Percentiles rank a stretch among this genome's conserved stretches.
Conservation (phyloP, 2,113 vertebrate genomes). For the Osmerus eperlanus region DNA sequence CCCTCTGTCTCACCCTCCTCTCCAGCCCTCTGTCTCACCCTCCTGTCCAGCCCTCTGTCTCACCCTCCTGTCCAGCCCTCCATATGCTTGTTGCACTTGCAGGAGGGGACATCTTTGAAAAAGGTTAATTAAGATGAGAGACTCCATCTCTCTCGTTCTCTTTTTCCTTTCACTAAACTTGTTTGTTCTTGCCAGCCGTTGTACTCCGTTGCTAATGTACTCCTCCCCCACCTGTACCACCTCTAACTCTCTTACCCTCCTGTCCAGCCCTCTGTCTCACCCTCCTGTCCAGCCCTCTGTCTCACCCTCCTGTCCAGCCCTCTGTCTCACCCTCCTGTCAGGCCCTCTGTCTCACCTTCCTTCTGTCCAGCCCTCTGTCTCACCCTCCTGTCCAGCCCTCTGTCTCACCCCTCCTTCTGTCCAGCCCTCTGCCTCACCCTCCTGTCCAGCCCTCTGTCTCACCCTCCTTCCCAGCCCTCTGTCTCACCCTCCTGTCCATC, state of each 20-base stretch:
- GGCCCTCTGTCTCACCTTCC: no score
- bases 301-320: no score
- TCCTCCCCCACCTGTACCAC: no score
- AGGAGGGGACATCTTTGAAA: background rate
- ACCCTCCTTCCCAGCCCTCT: background rate
- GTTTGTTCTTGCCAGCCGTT: background rate
- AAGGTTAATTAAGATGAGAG: constrained; percentile 9
- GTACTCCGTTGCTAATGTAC: background rate
- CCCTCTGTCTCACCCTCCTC: background rate
- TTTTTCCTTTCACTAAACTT: background rate
- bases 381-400: no score
- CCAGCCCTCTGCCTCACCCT: background rate
- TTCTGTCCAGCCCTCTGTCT: no score
- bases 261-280: no score
- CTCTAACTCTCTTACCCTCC: no score
- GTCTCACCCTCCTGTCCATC: background rate
- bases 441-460: background rate
- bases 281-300: no score
- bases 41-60: background rate
- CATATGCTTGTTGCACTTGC: constrained; percentile 7
- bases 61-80: background rate
- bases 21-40: background rate
- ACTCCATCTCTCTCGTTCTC: background rate
- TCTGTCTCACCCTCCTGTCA: no score
- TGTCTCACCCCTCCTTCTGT: no score